Percentiles rank a stretch among this genome's conserved stretches.
These are phyloP conservation scores for Epirrhoe alternata DNA, from an alignment of 2,888 invertebrate species.

Conservation along the genomic window DNA sequence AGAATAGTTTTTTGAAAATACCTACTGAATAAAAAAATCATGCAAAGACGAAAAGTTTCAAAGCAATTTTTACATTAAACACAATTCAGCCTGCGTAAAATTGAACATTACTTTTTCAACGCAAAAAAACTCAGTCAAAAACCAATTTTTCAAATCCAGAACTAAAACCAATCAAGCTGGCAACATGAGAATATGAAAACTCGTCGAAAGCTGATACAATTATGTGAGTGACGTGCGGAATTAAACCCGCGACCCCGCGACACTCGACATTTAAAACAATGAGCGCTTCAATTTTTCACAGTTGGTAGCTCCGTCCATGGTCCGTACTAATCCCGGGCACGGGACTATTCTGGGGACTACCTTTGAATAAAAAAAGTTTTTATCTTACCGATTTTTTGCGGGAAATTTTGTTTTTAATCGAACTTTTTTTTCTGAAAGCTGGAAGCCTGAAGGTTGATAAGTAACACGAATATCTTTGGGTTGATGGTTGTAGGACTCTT, in stretches of 20 bases:
- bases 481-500: no score
- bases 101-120: background rate
- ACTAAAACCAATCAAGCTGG: constrained; percentile 28
- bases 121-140: background rate
- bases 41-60: no score
- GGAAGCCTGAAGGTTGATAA: no score
- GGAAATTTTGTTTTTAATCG: no score
- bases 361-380: background rate
- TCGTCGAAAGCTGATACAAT: constrained; percentile 61
- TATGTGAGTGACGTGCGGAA: constrained; percentile 53
- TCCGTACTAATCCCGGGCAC: constrained; percentile 67
- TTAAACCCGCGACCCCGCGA: constrained; percentile 57
- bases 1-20: no score
- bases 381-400: background rate
- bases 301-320: constrained; percentile 55
- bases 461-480: no score
- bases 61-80: no score
- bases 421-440: no score
- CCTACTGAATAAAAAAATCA: no score
- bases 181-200: constrained; percentile 37
- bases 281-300: constrained; percentile 81
- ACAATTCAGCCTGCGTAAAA: no score
- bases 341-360: constrained; percentile 53
- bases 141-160: constrained; percentile 16
- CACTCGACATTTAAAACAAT: constrained; percentile 81